Conservation (phyloP, 2,113 vertebrate species). For the Vicugna pacos region DNA sequence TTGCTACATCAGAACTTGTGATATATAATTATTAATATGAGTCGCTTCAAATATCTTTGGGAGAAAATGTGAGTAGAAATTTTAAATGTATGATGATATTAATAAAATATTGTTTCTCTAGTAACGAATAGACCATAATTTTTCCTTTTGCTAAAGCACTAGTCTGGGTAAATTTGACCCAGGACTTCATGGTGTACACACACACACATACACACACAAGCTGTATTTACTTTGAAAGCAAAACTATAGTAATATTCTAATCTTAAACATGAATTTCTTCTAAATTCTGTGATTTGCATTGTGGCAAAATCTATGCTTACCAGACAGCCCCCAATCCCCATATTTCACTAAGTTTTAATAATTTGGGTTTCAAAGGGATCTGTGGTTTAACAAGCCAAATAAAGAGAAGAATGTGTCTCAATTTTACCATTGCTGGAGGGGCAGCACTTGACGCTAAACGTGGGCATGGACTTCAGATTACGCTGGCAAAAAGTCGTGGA, state of each 20-base stretch:
- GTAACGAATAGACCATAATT: not conserved
- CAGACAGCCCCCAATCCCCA: not conserved
- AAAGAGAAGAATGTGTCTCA: not conserved
- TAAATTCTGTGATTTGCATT: constrained; percentile 17
- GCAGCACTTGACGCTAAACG: not conserved
- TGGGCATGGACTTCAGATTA: not conserved
- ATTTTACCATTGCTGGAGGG: not conserved
- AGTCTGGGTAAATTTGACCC: not conserved
- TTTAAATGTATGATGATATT: not conserved
- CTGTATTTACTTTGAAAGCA: constrained; percentile 48
- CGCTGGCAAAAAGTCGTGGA: not conserved
- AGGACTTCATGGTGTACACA: not conserved
- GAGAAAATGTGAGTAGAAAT: not conserved
- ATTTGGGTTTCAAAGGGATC: not conserved
- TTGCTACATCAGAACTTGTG: not conserved
- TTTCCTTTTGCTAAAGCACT: not conserved
- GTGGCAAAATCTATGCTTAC: not conserved
- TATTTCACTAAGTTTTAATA: constrained; percentile 42
- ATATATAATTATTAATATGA: not conserved
- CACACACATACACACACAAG: not conserved
- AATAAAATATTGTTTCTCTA: not conserved
- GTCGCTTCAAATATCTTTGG: not conserved
- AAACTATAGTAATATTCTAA: constrained; percentile 19
- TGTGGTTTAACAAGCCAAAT: not conserved
- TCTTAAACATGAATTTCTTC: constrained; percentile 24